Base-by-base conservation (phyloP, 2,113 vertebrate genomes). In the Hippocampus guttulatus region DNA sequence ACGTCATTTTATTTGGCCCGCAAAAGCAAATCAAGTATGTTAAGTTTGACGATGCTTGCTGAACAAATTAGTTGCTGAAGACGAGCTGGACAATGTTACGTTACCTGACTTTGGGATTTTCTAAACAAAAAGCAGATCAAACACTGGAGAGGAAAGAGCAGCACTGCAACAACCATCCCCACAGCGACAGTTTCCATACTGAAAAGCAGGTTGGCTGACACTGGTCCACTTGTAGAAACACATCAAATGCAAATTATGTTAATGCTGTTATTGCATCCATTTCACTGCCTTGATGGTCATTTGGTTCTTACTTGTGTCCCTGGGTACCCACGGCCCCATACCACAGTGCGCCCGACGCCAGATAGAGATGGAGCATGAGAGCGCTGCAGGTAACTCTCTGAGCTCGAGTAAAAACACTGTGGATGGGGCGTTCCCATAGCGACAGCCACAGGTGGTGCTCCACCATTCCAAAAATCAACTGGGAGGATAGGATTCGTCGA, bases 381-480 rank as follows among this genome's bases (percentile, higher is more conserved):
- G 91, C 80, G 0, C 90, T 84, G 71, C 92, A 93, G 15, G 89
- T 91, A 0, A 93, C 89, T 75, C 93, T 91, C 80, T 94, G 93
- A n/a, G 81, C 84, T 52, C 93, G 80, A n/a, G 88, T 93, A 73
- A 94, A 94, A 3, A 64, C 69, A 72, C 92, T 93, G 72, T 89
- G 89, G 16, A 86, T 62, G 1, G 90, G 92, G 1, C 89, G 86
- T 18, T 91, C 88, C 93, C 92, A 93, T 16, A 94, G 81, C 0
- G 93, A 94, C 43, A 92, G 64, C 93, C 93, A 94, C 63, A 94
- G 76, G 86, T 94, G 92, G 70, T 85, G 83, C 68, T 94, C 93
- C n/a, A 72, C 78, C 75, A 92, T 68, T n/a, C 93, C 92, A 40
- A 90, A 93, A 18, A 77, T 54, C 70, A 94, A 77, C 88, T 94